Conservation (phyloP, 2,113 vertebrate species). For the Zapus hudsonius region DNA sequence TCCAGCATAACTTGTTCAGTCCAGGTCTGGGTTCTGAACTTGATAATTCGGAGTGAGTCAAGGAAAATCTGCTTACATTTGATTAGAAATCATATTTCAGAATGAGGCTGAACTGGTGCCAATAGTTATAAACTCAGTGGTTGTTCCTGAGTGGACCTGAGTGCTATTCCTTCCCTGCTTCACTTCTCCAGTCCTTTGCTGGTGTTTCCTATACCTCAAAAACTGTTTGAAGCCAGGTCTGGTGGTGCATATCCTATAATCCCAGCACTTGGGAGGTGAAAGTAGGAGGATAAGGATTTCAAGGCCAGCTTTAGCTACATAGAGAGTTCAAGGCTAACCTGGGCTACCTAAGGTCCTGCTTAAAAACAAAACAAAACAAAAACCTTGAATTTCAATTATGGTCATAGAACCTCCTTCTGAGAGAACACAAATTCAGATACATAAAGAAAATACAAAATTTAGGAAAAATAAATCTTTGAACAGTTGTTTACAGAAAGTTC, state of each 20-base stretch:
- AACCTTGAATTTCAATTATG: neutral
- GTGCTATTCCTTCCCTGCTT: neutral
- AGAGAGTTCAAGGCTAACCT: no score
- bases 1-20: neutral
- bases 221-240: no score
- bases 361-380: no score
- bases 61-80: neutral
- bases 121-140: neutral
- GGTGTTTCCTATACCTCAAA: neutral
- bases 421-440: neutral
- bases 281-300: no score
- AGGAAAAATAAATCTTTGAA: conserved; percentile 2
- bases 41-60: neutral
- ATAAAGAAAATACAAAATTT: neutral
- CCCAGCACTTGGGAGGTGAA: no score
- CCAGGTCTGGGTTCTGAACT: neutral
- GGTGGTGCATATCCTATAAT: no score
- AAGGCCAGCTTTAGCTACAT: no score
- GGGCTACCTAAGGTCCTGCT: no score
- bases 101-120: neutral
- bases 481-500: neutral
- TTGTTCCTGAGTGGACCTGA: neutral
- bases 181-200: neutral
- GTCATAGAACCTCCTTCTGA: neutral
- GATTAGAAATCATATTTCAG: neutral